Evolutionary conservation across 2,113 vertebrate genomes (phyloP).

Genomic region (Actenoides lindsayi): DNA sequence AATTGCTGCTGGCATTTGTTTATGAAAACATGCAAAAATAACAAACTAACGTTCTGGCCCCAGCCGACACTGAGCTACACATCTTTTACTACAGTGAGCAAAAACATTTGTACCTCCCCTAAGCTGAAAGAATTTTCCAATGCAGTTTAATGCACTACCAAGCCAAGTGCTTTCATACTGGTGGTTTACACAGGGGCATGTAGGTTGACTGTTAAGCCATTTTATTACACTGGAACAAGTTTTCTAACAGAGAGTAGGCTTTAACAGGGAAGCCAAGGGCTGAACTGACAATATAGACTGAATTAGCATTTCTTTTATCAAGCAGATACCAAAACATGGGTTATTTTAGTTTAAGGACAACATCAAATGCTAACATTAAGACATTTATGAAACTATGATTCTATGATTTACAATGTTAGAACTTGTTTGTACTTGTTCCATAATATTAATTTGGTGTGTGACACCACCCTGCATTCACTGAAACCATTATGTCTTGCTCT

Average conservation of each 20-base stretch:
- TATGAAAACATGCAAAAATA: slow-evolving; percentile 26
- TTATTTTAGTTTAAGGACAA: background rate
- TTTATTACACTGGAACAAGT: background rate
- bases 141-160: background rate
- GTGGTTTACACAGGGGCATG: background rate
- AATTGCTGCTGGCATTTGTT: slow-evolving; percentile 2
- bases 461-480: background rate
- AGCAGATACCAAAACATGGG: background rate
- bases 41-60: background rate
- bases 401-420: background rate
- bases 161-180: background rate
- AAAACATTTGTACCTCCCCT: background rate
- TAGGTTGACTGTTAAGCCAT: background rate
- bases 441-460: background rate
- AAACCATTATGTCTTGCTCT: background rate
- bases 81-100: background rate
- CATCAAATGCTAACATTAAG: background rate
- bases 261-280: background rate
- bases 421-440: background rate
- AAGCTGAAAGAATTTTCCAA: background rate
- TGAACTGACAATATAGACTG: background rate
- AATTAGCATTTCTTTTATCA: slow-evolving; percentile 9
- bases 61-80: background rate
- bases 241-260: background rate
- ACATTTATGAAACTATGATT: background rate